These are phyloP conservation scores for Hofmannophila pseudospretella DNA, from an alignment of 2,888 invertebrate species.

Conservation along the genomic window DNA sequence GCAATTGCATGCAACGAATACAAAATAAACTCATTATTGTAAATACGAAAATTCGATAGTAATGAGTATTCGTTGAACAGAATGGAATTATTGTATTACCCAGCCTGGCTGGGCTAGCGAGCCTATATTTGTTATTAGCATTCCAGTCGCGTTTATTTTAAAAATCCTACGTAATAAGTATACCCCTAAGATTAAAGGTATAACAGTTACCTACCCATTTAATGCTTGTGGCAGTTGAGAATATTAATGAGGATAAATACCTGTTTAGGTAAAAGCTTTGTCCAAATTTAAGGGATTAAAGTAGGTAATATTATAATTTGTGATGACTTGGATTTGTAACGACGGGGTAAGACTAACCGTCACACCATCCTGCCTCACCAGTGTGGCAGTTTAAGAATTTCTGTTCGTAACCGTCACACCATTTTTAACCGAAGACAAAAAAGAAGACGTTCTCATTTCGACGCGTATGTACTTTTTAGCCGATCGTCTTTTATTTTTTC, in stretches of 20 bases:
- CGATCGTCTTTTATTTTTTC: too few species aligned
- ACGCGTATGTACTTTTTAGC: too few species aligned
- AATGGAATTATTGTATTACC: constrained; percentile 37
- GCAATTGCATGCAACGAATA: constrained; percentile 20
- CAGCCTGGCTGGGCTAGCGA: too few species aligned
- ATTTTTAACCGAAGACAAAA: too few species aligned
- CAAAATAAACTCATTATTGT: constrained; percentile 33
- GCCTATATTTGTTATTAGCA: constrained; percentile 36
- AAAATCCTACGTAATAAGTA: constrained; percentile 27
- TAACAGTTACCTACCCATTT: constrained; percentile 40
- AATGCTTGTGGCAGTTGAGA: constrained; percentile 32
- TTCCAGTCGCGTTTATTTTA: constrained; percentile 37
- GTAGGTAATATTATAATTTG: too few species aligned
- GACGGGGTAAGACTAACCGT: too few species aligned
- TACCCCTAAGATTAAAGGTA: constrained; percentile 41
- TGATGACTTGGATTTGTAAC: too few species aligned
- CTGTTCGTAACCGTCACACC: too few species aligned
- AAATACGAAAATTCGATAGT: constrained; percentile 20
- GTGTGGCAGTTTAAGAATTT: too few species aligned
- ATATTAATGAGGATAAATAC: constrained; percentile 33
- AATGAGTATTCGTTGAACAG: constrained; percentile 23
- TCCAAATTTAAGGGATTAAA: constrained; percentile 2
- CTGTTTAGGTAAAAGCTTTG: constrained; percentile 4
- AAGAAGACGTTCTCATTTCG: too few species aligned
- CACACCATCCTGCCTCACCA: too few species aligned